Percentiles rank a stretch among this genome's conserved stretches.
Evolutionary conservation across 2,113 vertebrate genomes (phyloP).

Genomic region (Dromaius novaehollandiae): DNA sequence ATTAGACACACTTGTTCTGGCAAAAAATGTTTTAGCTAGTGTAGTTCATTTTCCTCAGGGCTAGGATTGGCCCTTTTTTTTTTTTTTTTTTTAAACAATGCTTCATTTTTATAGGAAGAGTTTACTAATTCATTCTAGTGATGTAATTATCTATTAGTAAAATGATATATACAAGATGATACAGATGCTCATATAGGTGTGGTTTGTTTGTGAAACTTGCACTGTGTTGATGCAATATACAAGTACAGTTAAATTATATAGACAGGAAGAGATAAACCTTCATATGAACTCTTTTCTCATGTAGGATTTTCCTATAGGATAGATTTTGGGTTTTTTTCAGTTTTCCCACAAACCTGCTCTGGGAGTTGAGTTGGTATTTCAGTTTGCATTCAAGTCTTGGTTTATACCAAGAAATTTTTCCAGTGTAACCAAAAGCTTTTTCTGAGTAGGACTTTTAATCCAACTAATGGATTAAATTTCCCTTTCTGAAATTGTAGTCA

Average conservation of each 20-base stretch:
- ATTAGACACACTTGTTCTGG: not conserved
- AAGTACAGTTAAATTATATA: not conserved
- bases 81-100: not conserved
- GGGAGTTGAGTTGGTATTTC: not conserved
- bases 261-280: not conserved
- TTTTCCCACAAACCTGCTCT: not conserved
- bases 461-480: no score
- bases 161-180: not conserved
- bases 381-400: not conserved
- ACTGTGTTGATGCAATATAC: not conserved
- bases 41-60: not conserved
- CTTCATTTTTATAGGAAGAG: not conserved
- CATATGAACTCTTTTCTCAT: not conserved
- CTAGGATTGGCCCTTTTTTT: not conserved
- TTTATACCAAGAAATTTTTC: not conserved
- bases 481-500: not conserved
- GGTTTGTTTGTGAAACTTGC: not conserved
- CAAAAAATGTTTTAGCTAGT: not conserved
- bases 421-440: not conserved
- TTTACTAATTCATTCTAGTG: not conserved
- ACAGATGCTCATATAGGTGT: not conserved
- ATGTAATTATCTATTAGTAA: not conserved
- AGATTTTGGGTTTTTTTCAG: not conserved
- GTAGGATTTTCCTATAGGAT: not conserved
- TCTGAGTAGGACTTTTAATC: not conserved